phyloP scores from a whole-genome alignment of 2,797 vertebrate genomes.

The Spondyliosoma cantharus region DNA sequence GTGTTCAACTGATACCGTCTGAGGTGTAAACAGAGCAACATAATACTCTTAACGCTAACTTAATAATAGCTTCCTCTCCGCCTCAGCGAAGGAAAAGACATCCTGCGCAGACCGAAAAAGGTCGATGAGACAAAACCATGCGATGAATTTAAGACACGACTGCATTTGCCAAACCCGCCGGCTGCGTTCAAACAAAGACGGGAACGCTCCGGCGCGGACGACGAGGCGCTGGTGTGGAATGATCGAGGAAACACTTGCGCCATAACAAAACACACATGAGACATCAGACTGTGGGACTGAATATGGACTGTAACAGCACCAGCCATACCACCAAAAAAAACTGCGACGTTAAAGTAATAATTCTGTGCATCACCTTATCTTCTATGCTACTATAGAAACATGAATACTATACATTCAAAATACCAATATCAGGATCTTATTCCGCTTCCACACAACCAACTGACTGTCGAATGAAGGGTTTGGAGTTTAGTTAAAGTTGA shows the following conservation, averaged over 20 bases:
- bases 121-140: constrained; percentile 6
- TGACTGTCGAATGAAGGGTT: constrained; percentile 9
- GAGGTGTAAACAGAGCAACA: constrained; percentile 34
- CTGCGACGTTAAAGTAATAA: constrained; percentile 35
- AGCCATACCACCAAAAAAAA: constrained; percentile 39
- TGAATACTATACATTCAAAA: constrained; percentile 70
- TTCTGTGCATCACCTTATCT: constrained; percentile 49
- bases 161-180: constrained; percentile 1
- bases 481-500: neutral
- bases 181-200: neutral
- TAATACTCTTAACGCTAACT: constrained; percentile 14
- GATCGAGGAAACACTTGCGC: constrained; percentile 16
- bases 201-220: constrained; percentile 11
- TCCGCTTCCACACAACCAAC: constrained; percentile 25
- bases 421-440: constrained; percentile 32
- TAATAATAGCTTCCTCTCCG: constrained; percentile 1
- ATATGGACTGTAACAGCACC: constrained; percentile 55
- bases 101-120: neutral
- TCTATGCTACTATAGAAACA: constrained; percentile 64
- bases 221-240: constrained; percentile 34
- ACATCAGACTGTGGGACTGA: constrained; percentile 4
- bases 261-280: constrained; percentile 18
- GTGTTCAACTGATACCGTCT: constrained; percentile 5
- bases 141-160: neutral
- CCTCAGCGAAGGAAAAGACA: neutral